phyloP scores from a whole-genome alignment of 2,113 vertebrate species.

The Pimephales promelas region DNA sequence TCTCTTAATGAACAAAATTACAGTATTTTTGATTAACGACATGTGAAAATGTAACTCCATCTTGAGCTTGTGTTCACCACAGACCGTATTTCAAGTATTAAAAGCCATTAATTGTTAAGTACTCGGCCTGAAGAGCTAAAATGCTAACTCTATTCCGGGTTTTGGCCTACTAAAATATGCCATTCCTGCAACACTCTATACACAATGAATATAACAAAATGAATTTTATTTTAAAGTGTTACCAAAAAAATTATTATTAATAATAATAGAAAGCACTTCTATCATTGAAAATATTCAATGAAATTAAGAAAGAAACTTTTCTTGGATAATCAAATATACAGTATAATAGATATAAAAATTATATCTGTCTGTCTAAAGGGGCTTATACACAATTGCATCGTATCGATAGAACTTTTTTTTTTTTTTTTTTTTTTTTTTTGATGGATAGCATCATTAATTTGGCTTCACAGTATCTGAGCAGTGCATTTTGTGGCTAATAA shows the following conservation, averaged over 20 bases:
- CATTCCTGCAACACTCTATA: no score
- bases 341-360: no score
- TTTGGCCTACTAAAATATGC: no score
- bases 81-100: no score
- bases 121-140: no score
- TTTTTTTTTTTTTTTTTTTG: slow-evolving; percentile 51
- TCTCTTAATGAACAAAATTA: no score
- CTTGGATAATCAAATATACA: background rate
- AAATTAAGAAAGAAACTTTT: background rate
- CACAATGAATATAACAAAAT: background rate
- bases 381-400: background rate
- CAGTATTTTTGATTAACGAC: no score
- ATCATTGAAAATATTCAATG: no score
- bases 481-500: slow-evolving; percentile 55
- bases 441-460: slow-evolving; percentile 58
- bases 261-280: background rate
- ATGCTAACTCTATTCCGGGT: no score
- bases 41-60: no score
- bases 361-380: background rate
- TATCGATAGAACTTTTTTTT: background rate
- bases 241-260: background rate
- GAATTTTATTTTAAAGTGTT: background rate
- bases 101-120: no score
- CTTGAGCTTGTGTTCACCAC: no score
- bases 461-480: slow-evolving; percentile 48